phyloP scores from a whole-genome alignment of 2,888 invertebrate species.

The Blera fallax region DNA sequence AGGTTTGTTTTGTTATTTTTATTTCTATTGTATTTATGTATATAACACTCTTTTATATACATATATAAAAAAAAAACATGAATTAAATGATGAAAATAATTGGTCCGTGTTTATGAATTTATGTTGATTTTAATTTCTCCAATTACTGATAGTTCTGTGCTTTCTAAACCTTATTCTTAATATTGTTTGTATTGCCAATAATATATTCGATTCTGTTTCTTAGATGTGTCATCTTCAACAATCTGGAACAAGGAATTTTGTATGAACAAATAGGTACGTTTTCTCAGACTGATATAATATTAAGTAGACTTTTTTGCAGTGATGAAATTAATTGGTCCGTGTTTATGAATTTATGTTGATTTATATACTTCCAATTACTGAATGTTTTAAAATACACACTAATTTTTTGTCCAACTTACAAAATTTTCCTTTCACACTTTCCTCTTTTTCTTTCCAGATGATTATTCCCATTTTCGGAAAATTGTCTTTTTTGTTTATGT shows the following conservation, averaged over 20 bases:
- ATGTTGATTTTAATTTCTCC: conserved; percentile 74
- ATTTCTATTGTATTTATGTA: background rate
- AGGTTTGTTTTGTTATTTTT: background rate
- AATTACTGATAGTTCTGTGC: background rate
- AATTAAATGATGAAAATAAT: conserved; percentile 73
- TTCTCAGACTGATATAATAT: too few species aligned
- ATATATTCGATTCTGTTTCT: background rate
- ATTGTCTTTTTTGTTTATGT: too few species aligned
- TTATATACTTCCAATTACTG: conserved; percentile 61
- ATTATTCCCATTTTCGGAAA: too few species aligned
- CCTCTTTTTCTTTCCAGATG: background rate
- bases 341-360: conserved; percentile 78
- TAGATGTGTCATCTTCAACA: background rate
- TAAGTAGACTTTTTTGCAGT: background rate
- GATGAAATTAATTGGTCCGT: conserved; percentile 77
- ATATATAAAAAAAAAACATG: background rate
- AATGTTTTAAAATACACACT: background rate
- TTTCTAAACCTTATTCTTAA: background rate
- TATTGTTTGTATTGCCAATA: background rate
- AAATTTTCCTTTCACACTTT: background rate
- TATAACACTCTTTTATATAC: background rate
- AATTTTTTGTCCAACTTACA: too few species aligned
- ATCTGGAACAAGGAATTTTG: background rate
- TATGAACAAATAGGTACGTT: background rate
- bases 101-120: conserved; percentile 79